phyloP scores from a whole-genome alignment of 2,797 vertebrate species.

The Sebastes wilsoni region DNA sequence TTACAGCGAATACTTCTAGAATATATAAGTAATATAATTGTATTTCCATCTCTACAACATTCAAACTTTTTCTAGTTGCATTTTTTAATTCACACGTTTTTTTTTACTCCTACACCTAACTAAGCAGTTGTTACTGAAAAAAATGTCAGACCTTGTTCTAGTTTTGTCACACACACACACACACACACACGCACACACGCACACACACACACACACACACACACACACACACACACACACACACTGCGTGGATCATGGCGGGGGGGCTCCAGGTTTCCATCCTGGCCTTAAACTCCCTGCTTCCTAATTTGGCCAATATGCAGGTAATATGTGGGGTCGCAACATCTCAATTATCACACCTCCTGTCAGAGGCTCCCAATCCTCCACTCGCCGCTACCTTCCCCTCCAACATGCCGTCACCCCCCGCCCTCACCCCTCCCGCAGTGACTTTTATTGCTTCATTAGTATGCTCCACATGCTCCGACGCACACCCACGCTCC shows the following conservation, averaged over 20 bases:
- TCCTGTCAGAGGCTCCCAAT: slow-evolving; percentile 77
- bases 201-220: slow-evolving; percentile 34
- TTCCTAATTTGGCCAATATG: slow-evolving; percentile 72
- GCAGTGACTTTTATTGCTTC: slow-evolving; percentile 96
- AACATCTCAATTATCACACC: slow-evolving; percentile 87
- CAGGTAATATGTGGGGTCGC: slow-evolving; percentile 82
- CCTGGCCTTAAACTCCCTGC: slow-evolving; percentile 58
- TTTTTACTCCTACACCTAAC: neutral
- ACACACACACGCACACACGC: slow-evolving; percentile 19
- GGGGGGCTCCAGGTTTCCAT: slow-evolving; percentile 19
- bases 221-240: slow-evolving; percentile 22
- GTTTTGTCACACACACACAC: neutral
- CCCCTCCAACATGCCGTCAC: slow-evolving; percentile 49
- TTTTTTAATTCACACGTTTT: neutral
- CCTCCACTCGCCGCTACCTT: slow-evolving; percentile 46
- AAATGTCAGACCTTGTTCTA: slow-evolving; percentile 8
- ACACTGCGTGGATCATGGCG: slow-evolving; percentile 13
- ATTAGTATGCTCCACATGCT: slow-evolving; percentile 93
- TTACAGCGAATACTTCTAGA: neutral
- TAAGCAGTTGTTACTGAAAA: slow-evolving; percentile 13
- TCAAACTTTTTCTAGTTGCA: neutral
- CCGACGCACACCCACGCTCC: slow-evolving; percentile 77
- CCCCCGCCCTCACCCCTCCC: slow-evolving; percentile 72
- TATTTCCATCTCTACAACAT: neutral
- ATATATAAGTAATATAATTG: neutral